Conservation (phyloP, 2,797 vertebrate genomes). For the Trematomus bernacchii region DNA sequence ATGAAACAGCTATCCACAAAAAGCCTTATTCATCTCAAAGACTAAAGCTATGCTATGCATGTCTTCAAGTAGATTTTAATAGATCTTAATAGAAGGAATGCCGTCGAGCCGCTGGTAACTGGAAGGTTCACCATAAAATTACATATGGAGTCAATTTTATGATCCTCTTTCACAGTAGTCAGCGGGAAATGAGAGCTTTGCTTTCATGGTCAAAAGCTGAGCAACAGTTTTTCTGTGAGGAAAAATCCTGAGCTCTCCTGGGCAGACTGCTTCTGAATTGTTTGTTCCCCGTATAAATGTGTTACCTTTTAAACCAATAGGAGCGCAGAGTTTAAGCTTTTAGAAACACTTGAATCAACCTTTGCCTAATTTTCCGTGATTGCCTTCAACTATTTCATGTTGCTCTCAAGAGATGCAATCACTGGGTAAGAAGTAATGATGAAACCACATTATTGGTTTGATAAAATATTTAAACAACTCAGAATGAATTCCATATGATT, state of each 20-base stretch:
- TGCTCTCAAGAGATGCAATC: slow-evolving; percentile 17
- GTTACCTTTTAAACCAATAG: slow-evolving; percentile 44
- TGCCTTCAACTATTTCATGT: slow-evolving; percentile 13
- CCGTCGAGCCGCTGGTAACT: slow-evolving; percentile 54
- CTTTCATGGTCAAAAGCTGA: slow-evolving; percentile 72
- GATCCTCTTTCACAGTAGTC: slow-evolving; percentile 83
- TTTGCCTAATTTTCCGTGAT: slow-evolving; percentile 9
- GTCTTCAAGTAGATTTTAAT: slow-evolving; percentile 29
- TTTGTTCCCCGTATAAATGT: slow-evolving; percentile 52
- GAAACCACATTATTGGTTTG: slow-evolving; percentile 14
- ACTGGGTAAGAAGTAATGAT: neutral
- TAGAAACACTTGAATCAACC: slow-evolving; percentile 18
- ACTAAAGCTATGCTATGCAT: neutral
- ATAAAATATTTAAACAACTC: slow-evolving; percentile 8
- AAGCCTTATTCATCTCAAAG: neutral
- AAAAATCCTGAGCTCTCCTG: slow-evolving; percentile 57
- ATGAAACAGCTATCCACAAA: neutral
- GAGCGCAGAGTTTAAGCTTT: slow-evolving; percentile 26
- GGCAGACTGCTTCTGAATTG: slow-evolving; percentile 34
- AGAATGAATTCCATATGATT: slow-evolving; percentile 21
- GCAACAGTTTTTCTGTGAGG: slow-evolving; percentile 69
- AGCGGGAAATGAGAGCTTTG: slow-evolving; percentile 79
- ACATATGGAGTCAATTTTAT: slow-evolving; percentile 84
- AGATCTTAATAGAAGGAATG: slow-evolving; percentile 51
- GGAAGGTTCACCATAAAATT: slow-evolving; percentile 79